These are phyloP conservation scores for Folsomia manolachei DNA, from an alignment of 2,888 invertebrate genomes.

Conservation along the genomic window DNA sequence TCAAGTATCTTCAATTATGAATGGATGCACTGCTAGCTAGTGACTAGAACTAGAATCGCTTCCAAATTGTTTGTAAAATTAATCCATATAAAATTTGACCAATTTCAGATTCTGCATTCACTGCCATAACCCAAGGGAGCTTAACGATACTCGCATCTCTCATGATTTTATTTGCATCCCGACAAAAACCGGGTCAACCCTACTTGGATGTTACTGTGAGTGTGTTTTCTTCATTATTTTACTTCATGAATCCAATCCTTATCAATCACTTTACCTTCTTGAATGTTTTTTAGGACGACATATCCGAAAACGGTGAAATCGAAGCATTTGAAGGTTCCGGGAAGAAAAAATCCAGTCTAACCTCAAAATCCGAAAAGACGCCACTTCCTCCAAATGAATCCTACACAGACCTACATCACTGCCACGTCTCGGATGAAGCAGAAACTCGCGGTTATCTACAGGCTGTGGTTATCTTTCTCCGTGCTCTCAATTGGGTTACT, in stretches of 20 bases:
- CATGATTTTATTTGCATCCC: conserved; percentile 1
- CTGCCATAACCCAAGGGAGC: conserved; percentile 10
- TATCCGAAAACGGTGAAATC: not conserved
- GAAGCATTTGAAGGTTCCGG: not conserved
- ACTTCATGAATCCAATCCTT: too few relatives aligned
- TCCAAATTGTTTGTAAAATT: too few relatives aligned
- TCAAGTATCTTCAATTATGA: too few relatives aligned
- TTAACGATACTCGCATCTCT: conserved; percentile 13
- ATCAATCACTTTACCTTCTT: too few relatives aligned
- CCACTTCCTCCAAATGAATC: not conserved
- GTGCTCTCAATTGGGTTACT: not conserved
- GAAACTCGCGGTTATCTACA: not conserved
- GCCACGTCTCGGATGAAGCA: not conserved
- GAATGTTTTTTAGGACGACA: not conserved
- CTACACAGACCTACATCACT: not conserved
- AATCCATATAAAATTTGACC: too few relatives aligned
- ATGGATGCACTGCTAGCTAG: too few relatives aligned
- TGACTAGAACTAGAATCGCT: too few relatives aligned
- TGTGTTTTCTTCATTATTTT: not conserved
- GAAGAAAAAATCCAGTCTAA: not conserved
- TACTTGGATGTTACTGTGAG: not conserved
- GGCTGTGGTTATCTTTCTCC: conserved; percentile 5
- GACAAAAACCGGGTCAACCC: conserved; percentile 3
- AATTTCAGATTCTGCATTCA: conserved; percentile 14
- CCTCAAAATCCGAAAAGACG: not conserved